phyloP scores from a whole-genome alignment of 2,888 invertebrate species.

The Eupeodes latifasciatus region DNA sequence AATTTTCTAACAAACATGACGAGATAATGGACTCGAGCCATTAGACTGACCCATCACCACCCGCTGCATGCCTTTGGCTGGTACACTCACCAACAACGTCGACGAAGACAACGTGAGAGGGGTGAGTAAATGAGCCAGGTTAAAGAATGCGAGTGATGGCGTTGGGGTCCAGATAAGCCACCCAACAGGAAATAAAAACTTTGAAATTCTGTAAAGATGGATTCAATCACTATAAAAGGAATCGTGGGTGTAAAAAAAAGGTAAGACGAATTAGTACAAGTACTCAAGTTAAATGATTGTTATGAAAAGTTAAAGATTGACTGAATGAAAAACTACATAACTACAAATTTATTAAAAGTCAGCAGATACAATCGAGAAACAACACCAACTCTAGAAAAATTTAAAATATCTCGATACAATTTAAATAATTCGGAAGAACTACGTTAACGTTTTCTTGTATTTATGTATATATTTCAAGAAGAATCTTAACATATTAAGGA shows the following conservation, averaged over 20 bases:
- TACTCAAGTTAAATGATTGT: background rate
- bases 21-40: slow-evolving; percentile 84
- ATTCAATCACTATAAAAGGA: slow-evolving; percentile 1
- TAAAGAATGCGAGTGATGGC: slow-evolving; percentile 32
- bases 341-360: too few relatives aligned
- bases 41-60: slow-evolving; percentile 78
- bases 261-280: background rate
- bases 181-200: slow-evolving; percentile 10
- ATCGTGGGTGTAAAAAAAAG: background rate
- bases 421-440: too few relatives aligned
- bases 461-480: too few relatives aligned
- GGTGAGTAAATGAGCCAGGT: slow-evolving; percentile 74
- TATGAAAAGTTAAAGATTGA: background rate
- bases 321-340: background rate
- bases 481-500: too few relatives aligned
- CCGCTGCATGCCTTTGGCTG: too few relatives aligned
- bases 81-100: background rate
- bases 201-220: background rate
- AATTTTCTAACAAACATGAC: slow-evolving; percentile 84
- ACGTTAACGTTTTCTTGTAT: too few relatives aligned
- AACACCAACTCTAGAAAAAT: too few relatives aligned
- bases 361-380: too few relatives aligned
- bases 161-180: slow-evolving; percentile 10
- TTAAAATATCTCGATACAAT: too few relatives aligned
- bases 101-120: background rate